These are phyloP conservation scores for Catocala nupta DNA, from an alignment of 2,888 invertebrate species.

Conservation along the genomic window DNA sequence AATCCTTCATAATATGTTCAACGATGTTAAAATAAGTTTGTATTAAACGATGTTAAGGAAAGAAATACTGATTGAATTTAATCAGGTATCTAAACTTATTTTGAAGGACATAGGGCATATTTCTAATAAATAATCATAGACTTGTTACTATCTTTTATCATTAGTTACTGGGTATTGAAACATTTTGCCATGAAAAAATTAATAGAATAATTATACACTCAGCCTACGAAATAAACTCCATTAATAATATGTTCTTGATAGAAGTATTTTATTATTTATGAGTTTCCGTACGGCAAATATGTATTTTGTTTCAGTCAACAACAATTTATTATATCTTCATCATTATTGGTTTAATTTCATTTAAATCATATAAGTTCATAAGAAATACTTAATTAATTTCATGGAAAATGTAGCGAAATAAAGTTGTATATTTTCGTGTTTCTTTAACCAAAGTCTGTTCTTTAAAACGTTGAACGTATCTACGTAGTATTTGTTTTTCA, in stretches of 20 bases:
- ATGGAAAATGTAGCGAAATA: constrained; percentile 23
- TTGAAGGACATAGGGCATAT: constrained; percentile 13
- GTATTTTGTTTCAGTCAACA: not conserved
- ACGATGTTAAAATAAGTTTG: too few species aligned
- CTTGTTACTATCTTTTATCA: constrained; percentile 18
- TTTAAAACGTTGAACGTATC: constrained; percentile 42
- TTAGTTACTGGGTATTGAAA: constrained; percentile 22
- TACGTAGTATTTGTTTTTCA: constrained; percentile 61
- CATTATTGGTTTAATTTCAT: not conserved
- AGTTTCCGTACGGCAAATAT: not conserved
- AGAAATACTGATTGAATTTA: constrained; percentile 25
- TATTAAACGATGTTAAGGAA: too few species aligned
- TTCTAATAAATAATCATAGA: constrained; percentile 25
- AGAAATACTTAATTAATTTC: not conserved
- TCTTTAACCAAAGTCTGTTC: constrained; percentile 32
- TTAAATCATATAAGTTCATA: not conserved
- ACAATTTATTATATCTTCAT: not conserved
- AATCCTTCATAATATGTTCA: constrained; percentile 18
- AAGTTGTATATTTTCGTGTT: constrained; percentile 32
- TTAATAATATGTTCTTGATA: too few species aligned
- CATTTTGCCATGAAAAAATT: constrained; percentile 13
- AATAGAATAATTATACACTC: too few species aligned
- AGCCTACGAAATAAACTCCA: too few species aligned
- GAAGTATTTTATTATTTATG: too few species aligned
- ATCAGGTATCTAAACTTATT: constrained; percentile 38